Conservation (phyloP, 2,113 vertebrate genomes). For the Albula glossodonta region DNA sequence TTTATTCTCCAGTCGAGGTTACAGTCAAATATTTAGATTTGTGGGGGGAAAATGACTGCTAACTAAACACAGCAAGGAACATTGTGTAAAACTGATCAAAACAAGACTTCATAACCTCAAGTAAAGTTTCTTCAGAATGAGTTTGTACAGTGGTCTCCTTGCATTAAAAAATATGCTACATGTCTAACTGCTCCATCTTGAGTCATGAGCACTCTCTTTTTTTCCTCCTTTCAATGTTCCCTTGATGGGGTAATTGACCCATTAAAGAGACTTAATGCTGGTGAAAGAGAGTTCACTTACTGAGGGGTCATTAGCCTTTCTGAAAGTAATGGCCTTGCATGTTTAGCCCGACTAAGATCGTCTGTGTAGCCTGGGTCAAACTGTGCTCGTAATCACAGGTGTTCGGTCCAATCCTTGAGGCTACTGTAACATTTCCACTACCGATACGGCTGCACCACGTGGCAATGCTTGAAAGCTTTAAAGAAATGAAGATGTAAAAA, state of each 20-base stretch:
- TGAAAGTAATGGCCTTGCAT: neutral
- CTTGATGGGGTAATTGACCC: slow-evolving; percentile 7
- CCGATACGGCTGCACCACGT: no score
- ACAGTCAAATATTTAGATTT: neutral
- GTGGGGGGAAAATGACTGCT: no score
- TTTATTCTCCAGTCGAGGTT: neutral
- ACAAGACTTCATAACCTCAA: neutral
- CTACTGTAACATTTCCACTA: no score
- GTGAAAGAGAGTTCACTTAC: slow-evolving; percentile 9
- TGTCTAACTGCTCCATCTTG: neutral
- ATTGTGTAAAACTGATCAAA: no score
- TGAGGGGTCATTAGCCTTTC: neutral
- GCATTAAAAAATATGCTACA: neutral
- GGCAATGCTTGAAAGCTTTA: no score
- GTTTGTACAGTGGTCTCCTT: neutral
- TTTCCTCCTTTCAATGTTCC: neutral
- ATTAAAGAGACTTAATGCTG: slow-evolving; percentile 4
- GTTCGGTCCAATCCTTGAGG: no score
- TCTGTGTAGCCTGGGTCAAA: no score
- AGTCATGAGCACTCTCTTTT: neutral
- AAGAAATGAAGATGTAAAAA: no score
- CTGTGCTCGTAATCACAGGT: no score
- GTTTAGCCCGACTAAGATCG: no score
- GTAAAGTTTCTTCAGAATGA: neutral
- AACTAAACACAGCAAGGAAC: no score